Evolutionary conservation across 2,888 invertebrate genomes (phyloP), one percentile per base, ranked within the genome.

Genomic region (Spisula subtruncata): DNA sequence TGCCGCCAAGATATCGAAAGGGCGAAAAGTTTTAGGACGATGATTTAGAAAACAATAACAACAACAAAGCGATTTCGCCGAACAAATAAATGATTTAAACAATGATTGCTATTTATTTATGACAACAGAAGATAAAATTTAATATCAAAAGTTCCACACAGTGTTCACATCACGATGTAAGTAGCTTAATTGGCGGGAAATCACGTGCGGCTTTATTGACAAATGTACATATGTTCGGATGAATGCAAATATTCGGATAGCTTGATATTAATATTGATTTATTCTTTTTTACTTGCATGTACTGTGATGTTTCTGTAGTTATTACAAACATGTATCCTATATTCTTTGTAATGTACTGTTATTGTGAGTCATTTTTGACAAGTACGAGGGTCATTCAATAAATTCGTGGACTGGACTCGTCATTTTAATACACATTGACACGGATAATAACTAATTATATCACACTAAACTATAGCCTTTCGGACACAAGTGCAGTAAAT

Each of bases 1-100:
- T 16, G 32, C 6, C 16, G 51, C 51, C 10, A 16, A 12, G 51
- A 51, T 51, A 14, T 51, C 51, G 14, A 16, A 12, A 51, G 51
- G 14, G 16, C 51, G 51, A 51, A 51, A 16, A 16, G 16, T 51
- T 51, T 51, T 51, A 51, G 51, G 80, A 80, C 48, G 80, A 80
- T 20, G 32, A n/a, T 35, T 80, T 18, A 14, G 80, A 35, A n/a
- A 80, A 41, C 18, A 48, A 80, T 32, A 41, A 80, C 41, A 80
- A 80, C n/a, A 80, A 80, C 60, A 66, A 66, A 66, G 10, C 10
- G 60, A 10, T n/a, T 66, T 66, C 60, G 25, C 60, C 60, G 60
- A 20, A 66, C 25, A n/a, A 60, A 25, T 66, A 20, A 18, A 56
- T n/a, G 6, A 56, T 56, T 56, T 66, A 0, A 66, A 25, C 25